Evolutionary conservation across 2,797 vertebrate species (phyloP), one percentile per base, ranked within the genome.

Genomic region (Alca torda): DNA sequence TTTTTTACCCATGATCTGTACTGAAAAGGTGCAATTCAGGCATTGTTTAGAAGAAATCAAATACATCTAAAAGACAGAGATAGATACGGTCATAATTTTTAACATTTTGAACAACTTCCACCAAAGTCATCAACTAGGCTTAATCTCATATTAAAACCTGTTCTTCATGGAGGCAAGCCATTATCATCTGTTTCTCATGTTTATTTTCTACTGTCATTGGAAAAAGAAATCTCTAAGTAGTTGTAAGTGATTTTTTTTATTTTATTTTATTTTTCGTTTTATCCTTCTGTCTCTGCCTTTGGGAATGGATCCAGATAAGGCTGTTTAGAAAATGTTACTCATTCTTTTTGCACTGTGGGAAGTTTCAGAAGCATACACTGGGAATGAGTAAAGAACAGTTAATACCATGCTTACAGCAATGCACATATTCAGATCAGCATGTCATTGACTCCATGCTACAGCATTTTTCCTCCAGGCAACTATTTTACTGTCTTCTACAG

Each of bases 401-500:
- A 95, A 89, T 81, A 41, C 56, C 13, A 18, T 41, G 82, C 91
- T 95, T 76, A 28, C 51, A 90, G 91, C 89, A 88, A 35, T 68
- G 61, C 68, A 81, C 14, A 5, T 75, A 78, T n/a, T 96, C 77
- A 68, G 54, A 97, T 93, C 92, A 95, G 73, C 74, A 33, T 85
- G 87, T 67, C 77, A 80, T 19, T 84, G 86, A 68, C 93, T 93
- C 84, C 57, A 31, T 67, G 75, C 92, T 87, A 78, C 91, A 93
- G 61, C 56, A 60, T 48, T 96, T 94, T 91, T 93, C 91, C 94
- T 97, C 46, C 21, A 74, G 94, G 96, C 94, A 70, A 60, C 65
- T 67, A 2, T 92, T 97, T 92, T 91, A 43, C 56, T 92, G 61
- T 89, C 79, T 95, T 96, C 65, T 84, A 80, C 74, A 90, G n/a